Evolutionary conservation across 1,140 invertebrate genomes (phyloP), one percentile per base, ranked within the genome.

Genomic region (Calosoma granatense): DNA sequence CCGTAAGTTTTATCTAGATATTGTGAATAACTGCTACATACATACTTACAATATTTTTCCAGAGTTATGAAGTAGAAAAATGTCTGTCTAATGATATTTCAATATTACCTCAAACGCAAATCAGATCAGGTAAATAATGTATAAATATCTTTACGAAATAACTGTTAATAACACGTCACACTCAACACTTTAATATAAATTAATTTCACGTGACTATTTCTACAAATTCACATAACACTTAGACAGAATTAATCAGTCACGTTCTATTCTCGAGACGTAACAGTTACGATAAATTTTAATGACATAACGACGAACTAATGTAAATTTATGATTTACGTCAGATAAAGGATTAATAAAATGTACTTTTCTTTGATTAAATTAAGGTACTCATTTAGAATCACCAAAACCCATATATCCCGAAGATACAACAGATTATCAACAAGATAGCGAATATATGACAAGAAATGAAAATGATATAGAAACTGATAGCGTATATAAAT

Each of bases 1-100:
- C 21, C 21, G 65, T 67, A 64, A 62, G 17, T 47, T 47, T 47
- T 9, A 36, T 9, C 26, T 9, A 36, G n/a, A 9, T 9, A 36
- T n/a, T 9, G n/a, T 9, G 6, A 36, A 36, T 36, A 36, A 9
- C 26, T n/a, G n/a, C 6, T 9, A 36, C n/a, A 36, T 9, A 36
- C n/a, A n/a, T 36, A 36, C n/a, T 36, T 9, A 36, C n/a, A 36
- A 6, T 36, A 36, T 36, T 36, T 36, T 36, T 36, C n/a, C n/a
- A 36, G 26, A 36, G 26, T 36, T 36, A 36, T n/a, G 6, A 36
- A n/a, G 6, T 36, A n/a, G 6, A 6, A 9, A n/a, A 36, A 36
- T 36, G 26, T n/a, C n/a, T 36, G 6, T 36, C 26, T 36, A 36
- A n/a, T 36, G n/a, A 9, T n/a, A 36, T 36, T n/a, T n/a, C n/a